These are phyloP conservation scores for Vesta saturnalis DNA, from an alignment of 2,888 invertebrate genomes.

Conservation along the genomic window DNA sequence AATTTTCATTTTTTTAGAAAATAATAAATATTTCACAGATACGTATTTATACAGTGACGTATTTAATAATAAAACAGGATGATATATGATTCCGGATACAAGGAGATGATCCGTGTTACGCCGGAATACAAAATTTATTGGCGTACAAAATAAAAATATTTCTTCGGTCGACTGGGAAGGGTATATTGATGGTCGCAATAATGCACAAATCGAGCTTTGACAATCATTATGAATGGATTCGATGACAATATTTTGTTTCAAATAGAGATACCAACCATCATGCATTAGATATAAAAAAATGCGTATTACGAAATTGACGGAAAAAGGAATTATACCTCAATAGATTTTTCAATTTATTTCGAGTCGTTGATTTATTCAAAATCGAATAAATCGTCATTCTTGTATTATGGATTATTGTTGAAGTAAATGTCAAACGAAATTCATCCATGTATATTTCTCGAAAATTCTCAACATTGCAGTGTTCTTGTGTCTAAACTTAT, in stretches of 20 bases:
- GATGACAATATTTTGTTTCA: slow-evolving; percentile 40
- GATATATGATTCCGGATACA: slow-evolving; percentile 44
- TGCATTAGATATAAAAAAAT: slow-evolving; percentile 36
- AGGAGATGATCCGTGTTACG: slow-evolving; percentile 48
- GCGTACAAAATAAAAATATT: slow-evolving; percentile 47
- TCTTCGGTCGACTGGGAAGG: slow-evolving; percentile 41
- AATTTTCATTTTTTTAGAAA: slow-evolving; percentile 20
- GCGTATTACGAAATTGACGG: slow-evolving; percentile 30
- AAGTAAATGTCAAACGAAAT: not conserved
- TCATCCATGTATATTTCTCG: not conserved
- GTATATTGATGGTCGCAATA: slow-evolving; percentile 47
- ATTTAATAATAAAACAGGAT: slow-evolving; percentile 43
- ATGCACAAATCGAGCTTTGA: slow-evolving; percentile 43
- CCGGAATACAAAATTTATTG: slow-evolving; percentile 47
- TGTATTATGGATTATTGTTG: not conserved
- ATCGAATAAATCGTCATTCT: slow-evolving; percentile 9
- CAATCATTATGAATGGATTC: slow-evolving; percentile 44
- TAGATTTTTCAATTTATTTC: slow-evolving; percentile 15
- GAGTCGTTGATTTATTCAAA: slow-evolving; percentile 8
- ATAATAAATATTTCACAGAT: slow-evolving; percentile 35
- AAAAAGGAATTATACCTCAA: slow-evolving; percentile 7
- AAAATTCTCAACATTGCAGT: too few relatives aligned
- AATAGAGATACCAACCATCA: slow-evolving; percentile 27
- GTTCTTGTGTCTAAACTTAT: too few relatives aligned
- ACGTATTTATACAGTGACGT: slow-evolving; percentile 34